Percentiles rank a stretch among this genome's conserved stretches.
Conservation (phyloP, 2,113 vertebrate genomes). For the Entomyzon cyanotis region DNA sequence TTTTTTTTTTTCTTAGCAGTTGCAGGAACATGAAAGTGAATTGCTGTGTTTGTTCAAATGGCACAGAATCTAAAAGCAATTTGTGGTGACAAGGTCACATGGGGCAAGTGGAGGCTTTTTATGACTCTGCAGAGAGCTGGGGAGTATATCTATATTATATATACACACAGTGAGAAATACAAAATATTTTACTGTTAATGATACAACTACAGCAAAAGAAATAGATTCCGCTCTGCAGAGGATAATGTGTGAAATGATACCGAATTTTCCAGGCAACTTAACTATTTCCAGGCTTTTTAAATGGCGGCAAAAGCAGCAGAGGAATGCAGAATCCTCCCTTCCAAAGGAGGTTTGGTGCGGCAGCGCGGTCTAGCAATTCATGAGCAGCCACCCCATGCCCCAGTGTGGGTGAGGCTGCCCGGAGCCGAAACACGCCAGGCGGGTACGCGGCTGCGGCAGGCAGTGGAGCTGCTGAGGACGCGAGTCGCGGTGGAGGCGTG, state of each 20-base stretch:
- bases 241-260: background rate
- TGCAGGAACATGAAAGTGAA: slow-evolving; percentile 16
- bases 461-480: too few relatives aligned
- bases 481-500: too few relatives aligned
- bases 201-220: background rate
- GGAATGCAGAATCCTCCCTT: background rate
- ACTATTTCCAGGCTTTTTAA: background rate
- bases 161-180: background rate
- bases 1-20: background rate
- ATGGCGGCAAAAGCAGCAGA: background rate
- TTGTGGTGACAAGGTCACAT: slow-evolving; percentile 52
- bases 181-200: slow-evolving; percentile 25
- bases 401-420: too few relatives aligned
- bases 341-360: background rate
- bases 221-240: background rate
- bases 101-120: slow-evolving; percentile 30
- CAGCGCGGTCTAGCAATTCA: too few relatives aligned
- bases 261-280: background rate
- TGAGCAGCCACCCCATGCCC: too few relatives aligned
- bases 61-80: slow-evolving; percentile 59
- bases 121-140: background rate
- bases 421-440: too few relatives aligned
- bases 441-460: too few relatives aligned
- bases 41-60: slow-evolving; percentile 46
- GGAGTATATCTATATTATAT: background rate